Percentiles rank a stretch among this genome's conserved stretches.
These are phyloP conservation scores for Stenopsyche tienmushanensis DNA, from an alignment of 1,140 invertebrate genomes.

Conservation along the genomic window DNA sequence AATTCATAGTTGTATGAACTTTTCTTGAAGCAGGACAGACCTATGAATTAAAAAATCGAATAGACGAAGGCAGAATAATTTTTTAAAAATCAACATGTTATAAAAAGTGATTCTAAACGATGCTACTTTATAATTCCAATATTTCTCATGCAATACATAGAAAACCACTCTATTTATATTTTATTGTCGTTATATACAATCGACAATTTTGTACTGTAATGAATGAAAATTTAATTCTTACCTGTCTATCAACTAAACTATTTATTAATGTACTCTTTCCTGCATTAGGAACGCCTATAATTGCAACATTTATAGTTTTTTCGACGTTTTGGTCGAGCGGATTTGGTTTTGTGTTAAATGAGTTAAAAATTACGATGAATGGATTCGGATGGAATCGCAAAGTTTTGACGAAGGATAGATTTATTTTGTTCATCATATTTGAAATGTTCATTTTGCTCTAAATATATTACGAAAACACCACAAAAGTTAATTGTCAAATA, in stretches of 20 bases:
- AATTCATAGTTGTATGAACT: conserved; percentile 83
- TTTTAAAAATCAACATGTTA: background rate
- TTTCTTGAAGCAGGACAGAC: conserved; percentile 85
- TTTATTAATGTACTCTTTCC: conserved; percentile 96
- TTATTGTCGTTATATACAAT: too few relatives aligned
- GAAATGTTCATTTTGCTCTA: too few relatives aligned
- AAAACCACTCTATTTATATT: too few relatives aligned
- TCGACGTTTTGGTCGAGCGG: conserved; percentile 41
- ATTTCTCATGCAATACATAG: too few relatives aligned
- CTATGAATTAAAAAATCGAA: conserved; percentile 54
- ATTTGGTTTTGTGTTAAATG: background rate
- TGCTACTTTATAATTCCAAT: too few relatives aligned
- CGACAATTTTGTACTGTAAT: background rate
- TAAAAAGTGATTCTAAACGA: too few relatives aligned
- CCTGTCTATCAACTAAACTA: conserved; percentile 74
- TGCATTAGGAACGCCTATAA: conserved; percentile 88
- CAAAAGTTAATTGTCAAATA: too few relatives aligned
- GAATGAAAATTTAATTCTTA: conserved; percentile 49
- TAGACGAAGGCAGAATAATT: background rate
- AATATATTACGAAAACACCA: too few relatives aligned
- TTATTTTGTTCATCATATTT: too few relatives aligned
- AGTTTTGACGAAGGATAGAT: background rate
- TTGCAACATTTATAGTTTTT: conserved; percentile 76
- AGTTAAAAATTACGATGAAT: background rate
- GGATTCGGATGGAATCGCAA: background rate